Evolutionary conservation across 2,797 vertebrate genomes (phyloP).

Genomic region (Oreonectes daqikongensis): DNA sequence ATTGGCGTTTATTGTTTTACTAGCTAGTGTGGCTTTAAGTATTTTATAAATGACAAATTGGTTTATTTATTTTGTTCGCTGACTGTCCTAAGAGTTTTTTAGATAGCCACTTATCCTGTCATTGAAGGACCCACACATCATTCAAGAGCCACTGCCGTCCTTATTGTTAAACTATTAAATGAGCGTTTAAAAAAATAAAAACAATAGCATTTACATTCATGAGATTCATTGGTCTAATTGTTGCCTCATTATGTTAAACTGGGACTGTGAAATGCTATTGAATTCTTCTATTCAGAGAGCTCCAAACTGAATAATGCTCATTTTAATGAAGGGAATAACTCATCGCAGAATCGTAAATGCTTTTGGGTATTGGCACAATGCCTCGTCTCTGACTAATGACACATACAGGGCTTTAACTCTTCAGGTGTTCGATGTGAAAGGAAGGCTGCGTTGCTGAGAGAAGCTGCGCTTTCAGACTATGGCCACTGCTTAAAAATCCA

Average conservation of each 20-base stretch:
- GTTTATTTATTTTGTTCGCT: not conserved
- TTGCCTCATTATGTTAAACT: conserved; percentile 54
- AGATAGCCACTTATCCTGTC: conserved; percentile 1
- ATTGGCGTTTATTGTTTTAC: not conserved
- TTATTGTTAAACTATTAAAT: conserved; percentile 31
- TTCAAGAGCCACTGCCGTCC: not conserved
- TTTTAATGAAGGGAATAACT: conserved; percentile 56
- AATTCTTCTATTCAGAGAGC: conserved; percentile 44
- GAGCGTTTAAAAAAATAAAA: conserved; percentile 29
- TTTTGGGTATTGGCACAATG: conserved; percentile 43
- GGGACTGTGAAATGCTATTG: conserved; percentile 45
- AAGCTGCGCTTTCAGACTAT: no score
- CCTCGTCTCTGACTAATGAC: conserved; percentile 52
- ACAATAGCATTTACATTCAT: conserved; percentile 52
- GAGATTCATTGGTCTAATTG: conserved; percentile 54
- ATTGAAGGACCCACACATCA: not conserved
- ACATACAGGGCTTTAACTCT: conserved; percentile 49
- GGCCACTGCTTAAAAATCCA: not conserved
- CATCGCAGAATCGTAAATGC: conserved; percentile 41
- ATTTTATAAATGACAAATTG: not conserved
- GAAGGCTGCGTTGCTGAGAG: not conserved
- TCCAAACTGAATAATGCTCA: conserved; percentile 46
- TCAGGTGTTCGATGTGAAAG: conserved; percentile 14
- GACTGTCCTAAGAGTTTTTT: not conserved
- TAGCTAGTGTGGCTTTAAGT: not conserved